Evolutionary conservation across 2,113 vertebrate species (phyloP), one percentile per base, ranked within the genome.

Genomic region (Meriones unguiculatus): DNA sequence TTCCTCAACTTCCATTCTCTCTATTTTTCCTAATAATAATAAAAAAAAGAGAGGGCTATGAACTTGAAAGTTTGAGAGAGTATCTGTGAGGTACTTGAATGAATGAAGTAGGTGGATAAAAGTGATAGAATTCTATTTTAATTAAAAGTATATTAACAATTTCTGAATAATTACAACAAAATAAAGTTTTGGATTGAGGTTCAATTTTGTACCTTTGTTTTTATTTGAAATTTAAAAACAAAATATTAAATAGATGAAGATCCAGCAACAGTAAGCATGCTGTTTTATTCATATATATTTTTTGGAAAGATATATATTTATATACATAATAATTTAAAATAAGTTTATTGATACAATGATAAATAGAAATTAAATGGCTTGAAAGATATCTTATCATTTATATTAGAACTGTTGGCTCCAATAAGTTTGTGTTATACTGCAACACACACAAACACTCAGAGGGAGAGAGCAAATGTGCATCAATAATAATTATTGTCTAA

Each of bases 291-390:
- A 90, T 10, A 24, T 54, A 11, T 64, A 35, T 78, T 89, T 96
- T 73, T 38, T 64, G 17, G 18, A 28, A 4, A 70, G 4, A 46
- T 46, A 46, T 46, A 46, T 41, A 4, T 41, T 41, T 41, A 41
- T 46, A 46, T 46, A 46, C 76, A 94, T 30, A 96, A 90, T n/a
- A 57, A 46, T 90, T 90, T 80, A 15, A 62, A 89, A 62, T 25
- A 80, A 87, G 1, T 78, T 41, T 73, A 0, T 85, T 13, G 9
- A 67, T n/a, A 67, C 17, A 65, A 89, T 72, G 22, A 84, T 12
- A 89, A 91, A 77, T 81, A 76, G 18, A 82, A 77, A 14, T 87
- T 94, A 85, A 96, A 22, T 75, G 57, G 46, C 30, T 24, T 78
- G 28, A 81, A 85, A 95, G 7, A 30, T n/a, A 96, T 22, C 18